These are phyloP conservation scores for Spongilla lacustris DNA, from an alignment of 37 sponge, comb jelly and placozoan genomes.

Conservation along the genomic window DNA sequence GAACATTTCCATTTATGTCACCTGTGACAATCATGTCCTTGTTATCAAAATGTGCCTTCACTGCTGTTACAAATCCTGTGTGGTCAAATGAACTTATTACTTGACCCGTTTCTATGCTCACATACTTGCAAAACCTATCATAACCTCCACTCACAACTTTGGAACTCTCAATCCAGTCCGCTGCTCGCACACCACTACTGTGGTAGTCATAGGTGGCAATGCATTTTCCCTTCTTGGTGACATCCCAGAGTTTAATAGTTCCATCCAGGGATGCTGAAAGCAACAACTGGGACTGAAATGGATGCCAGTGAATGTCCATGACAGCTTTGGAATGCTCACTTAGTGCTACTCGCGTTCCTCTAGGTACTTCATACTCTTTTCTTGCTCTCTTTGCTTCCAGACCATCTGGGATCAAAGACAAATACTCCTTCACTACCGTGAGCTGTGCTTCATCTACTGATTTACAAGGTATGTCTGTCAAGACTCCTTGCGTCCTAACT, in stretches of 20 bases:
- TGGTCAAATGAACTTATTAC: conserved; percentile 31
- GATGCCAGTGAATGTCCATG: conserved; percentile 54
- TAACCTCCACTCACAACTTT: conserved; percentile 65
- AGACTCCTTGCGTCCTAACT: not conserved
- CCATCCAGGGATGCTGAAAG: conserved; percentile 64
- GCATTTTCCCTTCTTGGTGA: not conserved
- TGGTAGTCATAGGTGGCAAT: conserved; percentile 27
- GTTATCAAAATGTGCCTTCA: conserved; percentile 45
- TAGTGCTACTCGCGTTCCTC: not conserved
- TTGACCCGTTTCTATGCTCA: conserved; percentile 37
- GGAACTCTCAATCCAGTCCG: conserved; percentile 50
- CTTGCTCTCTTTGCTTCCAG: not conserved
- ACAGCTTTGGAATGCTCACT: conserved; percentile 48
- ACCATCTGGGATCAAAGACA: not conserved
- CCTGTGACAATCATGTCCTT: conserved; percentile 63
- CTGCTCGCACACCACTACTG: conserved; percentile 40
- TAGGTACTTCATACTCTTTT: not conserved
- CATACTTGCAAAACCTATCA: conserved; percentile 35
- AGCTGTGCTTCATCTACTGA: not conserved
- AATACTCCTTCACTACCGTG: not conserved
- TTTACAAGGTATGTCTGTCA: not conserved
- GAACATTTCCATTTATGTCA: conserved; percentile 32
- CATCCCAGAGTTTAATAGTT: conserved; percentile 54
- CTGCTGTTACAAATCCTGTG: conserved; percentile 53
- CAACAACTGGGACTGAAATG: conserved; percentile 24